Percentiles rank a stretch among this genome's conserved stretches.
These are phyloP conservation scores for Tiliacea aurago DNA, from an alignment of 2,888 invertebrate genomes.

Conservation along the genomic window DNA sequence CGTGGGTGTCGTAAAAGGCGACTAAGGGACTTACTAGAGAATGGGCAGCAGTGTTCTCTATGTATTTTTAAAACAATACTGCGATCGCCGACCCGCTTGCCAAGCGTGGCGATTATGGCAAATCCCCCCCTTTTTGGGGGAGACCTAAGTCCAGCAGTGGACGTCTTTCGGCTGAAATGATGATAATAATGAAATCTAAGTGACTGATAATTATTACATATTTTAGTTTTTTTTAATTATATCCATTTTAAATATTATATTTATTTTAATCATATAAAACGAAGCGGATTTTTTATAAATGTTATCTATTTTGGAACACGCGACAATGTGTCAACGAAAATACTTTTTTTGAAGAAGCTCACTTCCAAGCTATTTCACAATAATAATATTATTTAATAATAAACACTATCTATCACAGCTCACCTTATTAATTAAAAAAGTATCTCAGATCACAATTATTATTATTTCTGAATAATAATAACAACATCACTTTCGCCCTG, in stretches of 20 bases:
- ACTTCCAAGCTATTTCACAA: neutral
- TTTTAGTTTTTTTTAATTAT: no score
- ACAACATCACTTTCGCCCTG: conserved; percentile 30
- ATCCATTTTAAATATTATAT: neutral
- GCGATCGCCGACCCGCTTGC: no score
- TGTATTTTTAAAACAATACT: no score
- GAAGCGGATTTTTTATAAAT: neutral
- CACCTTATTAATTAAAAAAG: conserved; percentile 34
- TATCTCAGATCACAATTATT: conserved; percentile 35
- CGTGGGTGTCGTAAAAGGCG: no score
- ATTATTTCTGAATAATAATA: neutral
- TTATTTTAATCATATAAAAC: neutral
- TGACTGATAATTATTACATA: no score
- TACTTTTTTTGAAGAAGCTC: neutral
- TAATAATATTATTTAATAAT: neutral
- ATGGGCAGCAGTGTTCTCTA: no score
- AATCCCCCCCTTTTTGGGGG: no score
- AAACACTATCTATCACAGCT: conserved; percentile 11
- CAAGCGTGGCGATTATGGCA: no score
- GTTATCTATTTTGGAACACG: neutral
- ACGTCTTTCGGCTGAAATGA: no score
- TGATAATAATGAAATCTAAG: no score
- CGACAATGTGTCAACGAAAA: neutral
- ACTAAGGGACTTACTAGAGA: no score
- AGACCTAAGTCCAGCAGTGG: no score